These are phyloP conservation scores for Protonemura montana DNA, from an alignment of 2,888 invertebrate genomes.

Conservation along the genomic window DNA sequence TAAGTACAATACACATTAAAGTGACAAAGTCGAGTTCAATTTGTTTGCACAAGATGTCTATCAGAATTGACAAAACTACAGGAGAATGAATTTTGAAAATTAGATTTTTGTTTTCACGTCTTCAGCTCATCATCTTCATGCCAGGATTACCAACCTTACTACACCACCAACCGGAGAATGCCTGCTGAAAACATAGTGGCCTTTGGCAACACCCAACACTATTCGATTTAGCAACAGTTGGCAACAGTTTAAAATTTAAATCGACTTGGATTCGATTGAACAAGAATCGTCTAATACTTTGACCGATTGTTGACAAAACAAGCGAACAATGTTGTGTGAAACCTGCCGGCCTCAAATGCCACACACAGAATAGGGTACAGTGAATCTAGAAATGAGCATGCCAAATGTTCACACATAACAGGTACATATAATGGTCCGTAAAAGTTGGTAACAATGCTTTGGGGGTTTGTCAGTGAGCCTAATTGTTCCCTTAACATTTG, in stretches of 20 bases:
- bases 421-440: background rate
- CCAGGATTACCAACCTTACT: slow-evolving; percentile 33
- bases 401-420: background rate
- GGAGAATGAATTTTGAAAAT: background rate
- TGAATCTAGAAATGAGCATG: background rate
- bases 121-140: background rate
- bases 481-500: too few species aligned
- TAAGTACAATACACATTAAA: background rate
- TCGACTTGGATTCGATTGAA: too few species aligned
- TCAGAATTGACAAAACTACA: background rate
- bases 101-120: slow-evolving; percentile 18
- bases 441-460: background rate
- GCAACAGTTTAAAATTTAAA: too few species aligned
- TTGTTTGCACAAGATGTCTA: background rate
- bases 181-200: slow-evolving; percentile 34
- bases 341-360: background rate
- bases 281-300: too few species aligned
- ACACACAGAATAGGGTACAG: background rate
- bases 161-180: slow-evolving; percentile 27
- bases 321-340: background rate
- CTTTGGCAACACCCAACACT: background rate
- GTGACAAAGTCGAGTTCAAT: background rate
- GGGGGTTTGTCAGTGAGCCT: background rate
- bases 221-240: background rate
- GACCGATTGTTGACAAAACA: background rate